Percentiles rank a stretch among this genome's conserved stretches.
These are phyloP conservation scores for Clarias macrocephalus DNA, from an alignment of 2,113 vertebrate species.

Conservation along the genomic window DNA sequence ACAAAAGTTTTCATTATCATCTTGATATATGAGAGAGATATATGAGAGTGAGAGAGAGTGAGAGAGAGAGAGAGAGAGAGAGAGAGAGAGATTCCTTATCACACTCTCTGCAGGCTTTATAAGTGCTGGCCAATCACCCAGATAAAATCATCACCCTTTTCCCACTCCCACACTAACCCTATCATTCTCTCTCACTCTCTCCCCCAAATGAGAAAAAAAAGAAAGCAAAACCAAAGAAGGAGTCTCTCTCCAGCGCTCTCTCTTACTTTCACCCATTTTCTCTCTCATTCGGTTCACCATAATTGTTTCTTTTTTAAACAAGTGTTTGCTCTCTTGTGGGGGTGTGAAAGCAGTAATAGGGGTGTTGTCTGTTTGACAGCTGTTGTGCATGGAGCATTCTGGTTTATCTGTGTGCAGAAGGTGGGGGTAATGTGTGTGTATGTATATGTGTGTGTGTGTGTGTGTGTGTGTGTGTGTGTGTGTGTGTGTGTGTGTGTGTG, in stretches of 20 bases:
- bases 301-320: slow-evolving; percentile 52
- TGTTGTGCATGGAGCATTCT: slow-evolving; percentile 39
- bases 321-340: slow-evolving; percentile 45
- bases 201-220: not conserved
- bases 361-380: slow-evolving; percentile 50
- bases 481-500: slow-evolving; percentile 40
- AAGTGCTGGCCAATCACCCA: slow-evolving; percentile 67
- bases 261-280: slow-evolving; percentile 66
- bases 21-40: not conserved
- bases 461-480: slow-evolving; percentile 32
- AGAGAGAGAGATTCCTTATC: slow-evolving; percentile 65
- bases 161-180: slow-evolving; percentile 32
- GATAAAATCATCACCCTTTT: slow-evolving; percentile 64
- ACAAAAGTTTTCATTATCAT: not conserved
- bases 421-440: not conserved
- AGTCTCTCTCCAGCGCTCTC: slow-evolving; percentile 47
- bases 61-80: not conserved
- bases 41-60: not conserved
- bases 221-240: no score
- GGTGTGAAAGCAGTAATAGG: slow-evolving; percentile 47
- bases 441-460: not conserved
- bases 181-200: slow-evolving; percentile 30
- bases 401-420: slow-evolving; percentile 33
- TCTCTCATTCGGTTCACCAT: slow-evolving; percentile 60
- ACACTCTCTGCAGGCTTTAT: slow-evolving; percentile 73